Evolutionary conservation across 1,140 invertebrate genomes (phyloP).

Genomic region (Dufourea novaeangliae): DNA sequence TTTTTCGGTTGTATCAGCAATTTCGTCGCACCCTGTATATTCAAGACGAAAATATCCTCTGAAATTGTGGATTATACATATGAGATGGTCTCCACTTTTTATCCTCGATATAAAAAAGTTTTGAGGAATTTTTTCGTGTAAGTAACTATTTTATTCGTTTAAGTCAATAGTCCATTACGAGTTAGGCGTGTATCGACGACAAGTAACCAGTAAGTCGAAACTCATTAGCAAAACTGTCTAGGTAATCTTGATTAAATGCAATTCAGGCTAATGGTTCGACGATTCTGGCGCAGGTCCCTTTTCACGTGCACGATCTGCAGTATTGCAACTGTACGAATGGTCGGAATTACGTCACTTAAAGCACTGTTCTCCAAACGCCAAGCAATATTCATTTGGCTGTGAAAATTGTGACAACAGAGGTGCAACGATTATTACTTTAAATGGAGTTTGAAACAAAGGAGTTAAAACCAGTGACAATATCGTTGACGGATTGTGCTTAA

Average conservation of each 20-base stretch:
- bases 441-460: slow-evolving; percentile 7
- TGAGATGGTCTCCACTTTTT: background rate
- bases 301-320: background rate
- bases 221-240: slow-evolving; percentile 29
- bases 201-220: background rate
- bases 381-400: slow-evolving; percentile 32
- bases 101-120: too few species aligned
- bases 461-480: too few species aligned
- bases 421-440: slow-evolving; percentile 6
- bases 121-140: too few species aligned
- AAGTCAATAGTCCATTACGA: slow-evolving; percentile 1
- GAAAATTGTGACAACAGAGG: slow-evolving; percentile 7
- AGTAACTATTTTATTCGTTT: background rate
- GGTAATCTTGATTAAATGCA: slow-evolving; percentile 30
- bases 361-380: background rate
- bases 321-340: background rate
- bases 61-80: too few species aligned
- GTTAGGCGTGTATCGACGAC: background rate
- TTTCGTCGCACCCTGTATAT: too few species aligned
- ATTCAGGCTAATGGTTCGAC: slow-evolving; percentile 45
- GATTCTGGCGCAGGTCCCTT: slow-evolving; percentile 21
- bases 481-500: too few species aligned
- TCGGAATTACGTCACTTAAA: slow-evolving; percentile 36
- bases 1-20: too few species aligned
- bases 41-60: too few species aligned